phyloP scores from a whole-genome alignment of 2,797 vertebrate species.

The Paedocypris micromegethes region DNA sequence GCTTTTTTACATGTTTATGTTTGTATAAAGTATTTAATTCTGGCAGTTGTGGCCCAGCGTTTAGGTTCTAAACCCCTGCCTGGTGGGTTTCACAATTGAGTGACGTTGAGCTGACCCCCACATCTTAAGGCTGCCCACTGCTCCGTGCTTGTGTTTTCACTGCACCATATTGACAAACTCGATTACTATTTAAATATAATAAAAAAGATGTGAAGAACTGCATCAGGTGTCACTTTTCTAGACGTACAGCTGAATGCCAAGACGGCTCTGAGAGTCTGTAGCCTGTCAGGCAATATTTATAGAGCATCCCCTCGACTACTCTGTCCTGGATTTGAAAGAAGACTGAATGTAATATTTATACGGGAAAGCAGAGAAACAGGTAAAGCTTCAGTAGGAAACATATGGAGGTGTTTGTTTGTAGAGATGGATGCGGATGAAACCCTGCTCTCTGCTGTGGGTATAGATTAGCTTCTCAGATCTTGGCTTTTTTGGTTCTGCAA shows the following conservation, averaged over 20 bases:
- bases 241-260: constrained; percentile 49
- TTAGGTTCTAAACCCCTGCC: too few relatives aligned
- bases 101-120: too few relatives aligned
- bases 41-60: too few relatives aligned
- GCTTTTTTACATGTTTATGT: too few relatives aligned
- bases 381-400: constrained; percentile 43
- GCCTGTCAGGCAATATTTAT: constrained; percentile 67
- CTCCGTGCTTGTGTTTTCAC: too few relatives aligned
- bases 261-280: constrained; percentile 62
- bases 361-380: constrained; percentile 51
- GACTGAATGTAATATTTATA: constrained; percentile 67
- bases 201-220: constrained; percentile 9
- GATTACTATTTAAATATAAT: background rate
- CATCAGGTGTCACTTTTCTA: constrained; percentile 13
- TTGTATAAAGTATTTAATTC: too few relatives aligned
- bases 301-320: constrained; percentile 62
- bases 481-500: constrained; percentile 15
- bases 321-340: constrained; percentile 63
- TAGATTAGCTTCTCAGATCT: constrained; percentile 12
- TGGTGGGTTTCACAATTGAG: too few relatives aligned
- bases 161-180: too few relatives aligned
- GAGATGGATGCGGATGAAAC: constrained; percentile 50
- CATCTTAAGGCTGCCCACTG: too few relatives aligned
- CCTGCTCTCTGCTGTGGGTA: constrained; percentile 36
- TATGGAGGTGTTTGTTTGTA: constrained; percentile 51